Evolutionary conservation across 64 coral and sea anemone species (phyloP), one percentile per base, ranked within the genome.

Genomic region (Catalaphyllia jardinei): DNA sequence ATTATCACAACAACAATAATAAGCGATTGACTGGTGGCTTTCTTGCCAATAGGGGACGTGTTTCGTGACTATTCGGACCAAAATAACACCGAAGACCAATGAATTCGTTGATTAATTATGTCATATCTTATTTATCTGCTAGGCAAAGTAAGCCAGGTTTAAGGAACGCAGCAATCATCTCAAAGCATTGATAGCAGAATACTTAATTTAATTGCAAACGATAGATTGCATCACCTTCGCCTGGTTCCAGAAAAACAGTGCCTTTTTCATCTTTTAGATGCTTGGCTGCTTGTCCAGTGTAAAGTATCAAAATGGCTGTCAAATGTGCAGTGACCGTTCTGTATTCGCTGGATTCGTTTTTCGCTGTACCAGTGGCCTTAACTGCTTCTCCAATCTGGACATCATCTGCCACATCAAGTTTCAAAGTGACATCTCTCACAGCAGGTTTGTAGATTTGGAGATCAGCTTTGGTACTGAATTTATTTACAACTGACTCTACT

Each of bases 401-500:
- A 0, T 22, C 39, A 0, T 83, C 71, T 1, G 30, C 78, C 24
- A 76, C 31, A 19, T 88, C 55, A 10, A 61, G 15, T 13, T 42
- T 16, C 49, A 82, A 88, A 15, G 59, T 2, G 3, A 93, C 86
- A 24, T 93, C 91, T 31, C 88, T 38, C 18, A 42, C 67, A 3
- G 38, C 29, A 22, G 17, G 12, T 1, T 50, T 13, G 69, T 93
- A 93, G 1, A 93, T 82, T 15, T 93, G 69, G 60, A 88, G 55
- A 27, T 93, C 69, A 35, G 62, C 63, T 24, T 76, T 71, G 2
- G 76, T 65, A 31, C 94, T 89, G 18, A 78, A 89, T 28, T 61
- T 85, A n/a, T 89, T 78, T 4, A 86, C 94, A n/a, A 82, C n/a
- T n/a, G n/a, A 67, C 77, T 57, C 11, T n/a, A 92, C 74, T 5